These are phyloP conservation scores for Engraulis encrasicolus DNA, from an alignment of 2,113 vertebrate genomes.

Conservation along the genomic window DNA sequence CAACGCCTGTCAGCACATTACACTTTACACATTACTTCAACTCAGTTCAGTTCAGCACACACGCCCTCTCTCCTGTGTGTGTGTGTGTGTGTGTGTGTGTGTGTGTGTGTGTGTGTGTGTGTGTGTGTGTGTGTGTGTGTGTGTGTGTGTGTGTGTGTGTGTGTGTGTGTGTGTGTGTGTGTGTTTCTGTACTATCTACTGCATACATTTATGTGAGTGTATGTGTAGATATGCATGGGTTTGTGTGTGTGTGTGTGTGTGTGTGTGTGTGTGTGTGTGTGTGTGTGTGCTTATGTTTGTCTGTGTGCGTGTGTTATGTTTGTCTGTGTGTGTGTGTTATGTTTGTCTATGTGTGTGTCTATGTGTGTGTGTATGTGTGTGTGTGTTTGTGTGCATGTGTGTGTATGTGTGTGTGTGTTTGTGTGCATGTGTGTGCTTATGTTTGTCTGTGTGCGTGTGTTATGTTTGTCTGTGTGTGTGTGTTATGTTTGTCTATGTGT, in stretches of 20 bases:
- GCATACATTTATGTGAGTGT: conserved; percentile 52
- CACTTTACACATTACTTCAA: conserved; percentile 10
- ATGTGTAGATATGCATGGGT: conserved; percentile 23
- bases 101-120: conserved; percentile 53
- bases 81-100: conserved; percentile 26
- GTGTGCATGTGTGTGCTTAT: conserved; percentile 33
- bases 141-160: conserved; percentile 50
- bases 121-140: conserved; percentile 25
- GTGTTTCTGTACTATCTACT: conserved; percentile 19
- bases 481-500: conserved; percentile 58
- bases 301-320: too few relatives aligned
- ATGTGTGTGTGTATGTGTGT: too few relatives aligned
- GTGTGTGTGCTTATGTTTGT: too few relatives aligned
- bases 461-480: conserved; percentile 34
- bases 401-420: conserved; percentile 48
- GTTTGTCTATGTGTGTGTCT: conserved; percentile 46
- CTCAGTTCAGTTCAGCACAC: conserved; percentile 22
- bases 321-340: conserved; percentile 52
- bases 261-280: background rate
- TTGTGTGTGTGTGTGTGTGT: conserved; percentile 30
- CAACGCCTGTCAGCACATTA: conserved; percentile 23
- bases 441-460: background rate
- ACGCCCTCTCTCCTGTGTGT: conserved; percentile 15
- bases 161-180: conserved; percentile 36
- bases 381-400: conserved; percentile 37